Conservation (phyloP, 2,113 vertebrate genomes). For the Scartelaos histophorus region DNA sequence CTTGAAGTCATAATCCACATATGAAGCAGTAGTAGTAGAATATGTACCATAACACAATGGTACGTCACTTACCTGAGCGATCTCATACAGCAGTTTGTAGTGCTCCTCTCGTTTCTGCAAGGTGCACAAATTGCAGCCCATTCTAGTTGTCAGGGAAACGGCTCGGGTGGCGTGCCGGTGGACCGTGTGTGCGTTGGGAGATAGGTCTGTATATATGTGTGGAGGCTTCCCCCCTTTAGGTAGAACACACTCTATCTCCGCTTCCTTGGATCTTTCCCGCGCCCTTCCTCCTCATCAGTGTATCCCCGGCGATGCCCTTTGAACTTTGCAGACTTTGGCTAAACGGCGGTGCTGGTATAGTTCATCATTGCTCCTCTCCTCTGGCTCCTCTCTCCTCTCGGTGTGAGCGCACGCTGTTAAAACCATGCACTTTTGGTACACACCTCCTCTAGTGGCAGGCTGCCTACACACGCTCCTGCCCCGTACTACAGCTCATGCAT, state of each 20-base stretch:
- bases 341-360: slow-evolving; percentile 55
- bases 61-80: slow-evolving; percentile 89
- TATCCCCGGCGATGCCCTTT: slow-evolving; percentile 83
- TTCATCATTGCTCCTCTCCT: slow-evolving; percentile 56
- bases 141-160: slow-evolving; percentile 84
- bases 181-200: slow-evolving; percentile 41
- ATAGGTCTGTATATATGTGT: slow-evolving; percentile 40
- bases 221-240: slow-evolving; percentile 74
- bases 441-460: slow-evolving; percentile 86
- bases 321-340: slow-evolving; percentile 64
- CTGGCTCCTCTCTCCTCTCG: slow-evolving; percentile 49
- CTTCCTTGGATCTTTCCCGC: slow-evolving; percentile 85
- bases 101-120: slow-evolving; percentile 98
- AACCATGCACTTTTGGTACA: slow-evolving; percentile 66
- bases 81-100: slow-evolving; percentile 99
- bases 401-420: slow-evolving; percentile 56
- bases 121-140: slow-evolving; percentile 99
- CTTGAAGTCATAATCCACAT: background rate
- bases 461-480: slow-evolving; percentile 93
- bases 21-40: background rate
- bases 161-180: slow-evolving; percentile 58
- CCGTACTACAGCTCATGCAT: slow-evolving; percentile 91
- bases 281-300: slow-evolving; percentile 88
- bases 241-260: slow-evolving; percentile 84
- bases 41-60: background rate